Conservation (phyloP, 2,797 vertebrate species). For the Nyctibius grandis region DNA sequence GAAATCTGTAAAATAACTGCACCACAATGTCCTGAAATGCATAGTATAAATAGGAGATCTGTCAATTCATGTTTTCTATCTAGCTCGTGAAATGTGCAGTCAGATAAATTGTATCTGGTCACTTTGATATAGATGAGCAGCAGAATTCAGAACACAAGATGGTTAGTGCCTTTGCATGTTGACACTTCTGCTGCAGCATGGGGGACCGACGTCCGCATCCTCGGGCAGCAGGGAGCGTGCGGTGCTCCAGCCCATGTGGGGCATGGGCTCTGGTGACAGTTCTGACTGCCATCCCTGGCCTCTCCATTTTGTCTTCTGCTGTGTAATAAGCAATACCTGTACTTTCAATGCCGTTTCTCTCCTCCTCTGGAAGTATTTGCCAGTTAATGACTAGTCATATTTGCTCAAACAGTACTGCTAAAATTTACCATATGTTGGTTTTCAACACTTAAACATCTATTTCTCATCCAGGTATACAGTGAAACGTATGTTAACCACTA, state of each 20-base stretch:
- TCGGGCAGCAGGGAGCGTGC: accelerated
- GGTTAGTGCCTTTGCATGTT: accelerated
- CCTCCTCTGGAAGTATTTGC: neutral
- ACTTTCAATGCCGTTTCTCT: neutral
- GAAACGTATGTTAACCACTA: neutral
- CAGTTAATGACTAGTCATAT: neutral
- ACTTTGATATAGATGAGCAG: neutral
- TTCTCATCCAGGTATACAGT: neutral
- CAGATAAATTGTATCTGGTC: neutral
- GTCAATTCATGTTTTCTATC: neutral
- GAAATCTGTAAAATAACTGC: neutral
- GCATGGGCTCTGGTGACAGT: neutral
- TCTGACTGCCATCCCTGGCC: neutral
- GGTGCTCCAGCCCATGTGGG: neutral
- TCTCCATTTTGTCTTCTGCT: neutral
- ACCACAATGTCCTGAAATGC: neutral
- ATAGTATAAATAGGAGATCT: neutral
- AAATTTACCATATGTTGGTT: conserved; percentile 40
- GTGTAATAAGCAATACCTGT: neutral
- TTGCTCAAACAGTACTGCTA: neutral
- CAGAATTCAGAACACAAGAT: neutral
- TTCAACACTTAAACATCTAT: conserved; percentile 34
- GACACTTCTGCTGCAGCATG: neutral
- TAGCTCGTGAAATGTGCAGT: neutral
- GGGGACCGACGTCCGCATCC: neutral